Evolutionary conservation across 2,797 vertebrate genomes (phyloP), one percentile per base, ranked within the genome.

Genomic region (Sebastiscus tertius): DNA sequence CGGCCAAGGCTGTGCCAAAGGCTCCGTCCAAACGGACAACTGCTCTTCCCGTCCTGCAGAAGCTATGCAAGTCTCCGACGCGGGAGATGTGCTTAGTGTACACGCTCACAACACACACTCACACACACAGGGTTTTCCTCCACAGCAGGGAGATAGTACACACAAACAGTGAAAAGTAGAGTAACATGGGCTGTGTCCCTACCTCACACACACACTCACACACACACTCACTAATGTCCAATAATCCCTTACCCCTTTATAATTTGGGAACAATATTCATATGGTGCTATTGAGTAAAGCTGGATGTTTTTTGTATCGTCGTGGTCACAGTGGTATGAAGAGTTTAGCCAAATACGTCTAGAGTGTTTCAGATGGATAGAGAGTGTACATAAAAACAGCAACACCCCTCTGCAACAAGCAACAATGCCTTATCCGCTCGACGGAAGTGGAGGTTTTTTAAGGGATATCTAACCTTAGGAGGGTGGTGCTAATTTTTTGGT

Each of bases 221-320:
- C 81, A 76, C 81, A 74, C 58, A 86, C 75, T 86, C 64, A 81
- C 78, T 29, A 85, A 81, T 22, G 36, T 87, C 85, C 89, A 88
- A 78, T 84, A 85, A 72, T 85, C 85, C 88, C 82, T 87, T 39
- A 82, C 91, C 85, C 88, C 90, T 93, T 91, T 93, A 92, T 91
- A 87, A 93, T 94, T 93, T 93, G 91, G 93, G 94, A 94, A 93
- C 91, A 94, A 92, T 93, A 88, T 92, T 94, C 92, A 93, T 84
- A 94, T 94, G 93, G 94, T 95, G 94, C 94, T 95, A 94, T 83
- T 18, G 81, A 90, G 85, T 87, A 33, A 87, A 83, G 67, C 27
- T 36, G 55, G 83, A 55, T 81, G 81, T 81, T 80, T 91, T 90
- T 89, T 89, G 85, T 91, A 89, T 69, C 52, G 86, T 80, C 65